Conservation (phyloP, 2,888 invertebrate genomes). For the Platycheirus albimanus region DNA sequence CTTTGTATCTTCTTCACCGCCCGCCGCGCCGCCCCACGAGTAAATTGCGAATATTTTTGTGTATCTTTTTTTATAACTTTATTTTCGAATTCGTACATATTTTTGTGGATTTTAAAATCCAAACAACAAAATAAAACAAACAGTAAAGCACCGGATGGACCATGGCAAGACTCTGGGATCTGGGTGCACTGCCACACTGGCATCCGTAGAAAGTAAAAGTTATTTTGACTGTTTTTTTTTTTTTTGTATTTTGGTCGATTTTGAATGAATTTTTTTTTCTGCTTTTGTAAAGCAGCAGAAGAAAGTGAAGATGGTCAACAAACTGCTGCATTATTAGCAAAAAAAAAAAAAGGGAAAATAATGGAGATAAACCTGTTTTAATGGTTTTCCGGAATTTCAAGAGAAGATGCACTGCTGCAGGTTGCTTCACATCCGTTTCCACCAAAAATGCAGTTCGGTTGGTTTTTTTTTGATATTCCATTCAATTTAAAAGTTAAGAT, state of each 20-base stretch:
- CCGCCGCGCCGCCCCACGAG: too few relatives aligned
- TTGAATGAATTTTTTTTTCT: slow-evolving; percentile 43
- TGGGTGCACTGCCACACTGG: slow-evolving; percentile 41
- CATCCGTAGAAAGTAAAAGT: slow-evolving; percentile 68
- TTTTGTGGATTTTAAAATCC: slow-evolving; percentile 44
- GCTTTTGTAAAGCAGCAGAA: slow-evolving; percentile 35
- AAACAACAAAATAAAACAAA: slow-evolving; percentile 7
- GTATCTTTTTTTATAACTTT: slow-evolving; percentile 14
- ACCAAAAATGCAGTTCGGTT: slow-evolving; percentile 27
- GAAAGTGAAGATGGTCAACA: slow-evolving; percentile 73
- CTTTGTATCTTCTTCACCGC: slow-evolving; percentile 45
- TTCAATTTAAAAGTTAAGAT: slow-evolving; percentile 14
- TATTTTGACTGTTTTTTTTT: slow-evolving; percentile 30
- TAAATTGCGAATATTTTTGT: slow-evolving; percentile 42
- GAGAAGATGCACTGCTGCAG: slow-evolving; percentile 18
- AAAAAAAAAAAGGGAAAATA: slow-evolving; percentile 42
- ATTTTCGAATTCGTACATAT: slow-evolving; percentile 25
- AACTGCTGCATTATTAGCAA: slow-evolving; percentile 41
- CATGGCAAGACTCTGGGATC: too few relatives aligned
- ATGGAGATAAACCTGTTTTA: slow-evolving; percentile 58
- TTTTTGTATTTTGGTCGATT: slow-evolving; percentile 42
- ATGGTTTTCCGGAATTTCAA: slow-evolving; percentile 37
- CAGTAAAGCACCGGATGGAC: slow-evolving; percentile 51
- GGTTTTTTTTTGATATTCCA: neutral
- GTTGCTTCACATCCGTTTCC: slow-evolving; percentile 49